Percentiles rank a stretch among this genome's conserved stretches.
These are phyloP conservation scores for Sitta carolinensis DNA, from an alignment of 2,797 vertebrate species.

Conservation along the genomic window DNA sequence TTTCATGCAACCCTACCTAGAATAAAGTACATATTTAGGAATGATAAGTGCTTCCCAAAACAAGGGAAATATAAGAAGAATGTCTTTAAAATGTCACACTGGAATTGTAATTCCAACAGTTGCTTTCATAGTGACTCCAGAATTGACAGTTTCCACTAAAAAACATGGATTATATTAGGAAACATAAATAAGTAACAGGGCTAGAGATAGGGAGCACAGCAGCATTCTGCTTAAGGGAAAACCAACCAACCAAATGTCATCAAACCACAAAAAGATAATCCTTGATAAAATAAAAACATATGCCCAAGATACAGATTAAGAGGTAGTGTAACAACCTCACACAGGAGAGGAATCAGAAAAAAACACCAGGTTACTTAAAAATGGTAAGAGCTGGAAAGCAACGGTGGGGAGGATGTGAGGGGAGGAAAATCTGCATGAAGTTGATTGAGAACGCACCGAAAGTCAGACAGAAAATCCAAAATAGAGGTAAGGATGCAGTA, in stretches of 20 bases:
- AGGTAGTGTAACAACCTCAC: background rate
- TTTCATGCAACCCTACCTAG: fast-evolving
- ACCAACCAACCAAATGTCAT: background rate
- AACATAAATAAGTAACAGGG: background rate
- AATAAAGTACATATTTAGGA: background rate
- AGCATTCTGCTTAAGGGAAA: background rate
- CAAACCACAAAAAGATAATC: background rate
- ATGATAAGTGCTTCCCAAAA: background rate
- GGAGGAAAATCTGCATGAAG: background rate
- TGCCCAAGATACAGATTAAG: background rate
- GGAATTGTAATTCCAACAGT: background rate
- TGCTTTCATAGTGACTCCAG: background rate
- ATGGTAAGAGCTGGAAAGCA: background rate
- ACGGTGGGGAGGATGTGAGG: fast-evolving
- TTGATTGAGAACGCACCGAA: background rate
- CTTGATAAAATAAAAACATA: background rate
- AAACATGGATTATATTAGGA: background rate
- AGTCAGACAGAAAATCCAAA: background rate
- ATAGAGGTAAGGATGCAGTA: background rate
- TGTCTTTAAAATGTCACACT: background rate
- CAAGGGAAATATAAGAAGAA: background rate
- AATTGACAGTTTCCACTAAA: background rate
- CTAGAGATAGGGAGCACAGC: background rate
- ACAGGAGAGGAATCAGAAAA: background rate
- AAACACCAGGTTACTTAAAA: background rate